Base-by-base conservation (phyloP, 2,113 vertebrate species). In the Gopherus flavomarginatus region DNA sequence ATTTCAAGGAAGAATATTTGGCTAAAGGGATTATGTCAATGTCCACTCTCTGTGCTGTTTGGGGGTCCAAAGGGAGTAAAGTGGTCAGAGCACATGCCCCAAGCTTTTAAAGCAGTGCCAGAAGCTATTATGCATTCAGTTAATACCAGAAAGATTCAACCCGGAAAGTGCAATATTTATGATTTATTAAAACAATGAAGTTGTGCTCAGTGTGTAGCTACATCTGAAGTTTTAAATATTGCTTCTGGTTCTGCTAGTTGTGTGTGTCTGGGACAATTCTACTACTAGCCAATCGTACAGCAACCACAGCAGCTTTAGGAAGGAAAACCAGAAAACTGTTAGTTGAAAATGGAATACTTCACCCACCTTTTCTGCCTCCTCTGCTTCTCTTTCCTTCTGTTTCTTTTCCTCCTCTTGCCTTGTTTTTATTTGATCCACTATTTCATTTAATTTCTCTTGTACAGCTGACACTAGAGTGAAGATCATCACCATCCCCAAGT, bases 401-500 rank as follows among this genome's bases (percentile, higher is more conserved):
- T 88, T 98, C 91, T 99, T 99, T 94, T 99, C 99, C 87, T 99
- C 99, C 94, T 99, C 99, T 98, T 97, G 98, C 97, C 99, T 98
- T 82, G 98, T 99, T 98, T 99, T 99, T 92, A 99, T 99, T 90
- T 99, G 97, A 98, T 99, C 99, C 53, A 99, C 99, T 83, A 99
- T 99, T 98, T 99, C 99, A 91, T 99, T 99, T 87, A 99, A 98
- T 97, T 99, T 99, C 85, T 99, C 99, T 97, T 99, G 99, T 54
- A 99, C 99, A 49, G 99, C 99, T 65, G 99, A 99, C 42, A 99
- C 99, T 95, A 99, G 96, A 35, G 99, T 99, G 97, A 99, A 99
- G 86, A 99, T 99, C 99, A 99, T 99, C 53, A 99, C 99, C 99
- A 99, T 99, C 87, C 99, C 99, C 88, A 99, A 97, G 96, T 99